Evolutionary conservation across 2,888 invertebrate species (phyloP), one percentile per base, ranked within the genome.

Genomic region (Agriotes lineatus): DNA sequence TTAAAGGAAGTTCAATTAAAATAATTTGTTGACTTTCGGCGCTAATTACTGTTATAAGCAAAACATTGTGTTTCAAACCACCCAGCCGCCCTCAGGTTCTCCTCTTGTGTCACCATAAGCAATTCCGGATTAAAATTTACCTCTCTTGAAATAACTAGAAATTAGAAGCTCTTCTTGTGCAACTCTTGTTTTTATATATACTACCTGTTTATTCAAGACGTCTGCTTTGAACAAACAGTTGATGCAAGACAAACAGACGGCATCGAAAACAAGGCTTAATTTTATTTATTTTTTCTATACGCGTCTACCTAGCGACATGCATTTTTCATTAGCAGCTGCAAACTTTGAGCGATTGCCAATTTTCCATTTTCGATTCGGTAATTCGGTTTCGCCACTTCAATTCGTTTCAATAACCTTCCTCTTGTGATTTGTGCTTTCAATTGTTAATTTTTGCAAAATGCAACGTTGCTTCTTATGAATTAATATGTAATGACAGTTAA

Each of bases 1-100:
- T 33, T 45, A 59, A 59, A 20, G n/a, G 19, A n/a, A 45, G n/a
- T 33, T 45, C 45, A 45, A 59, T 59, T 59, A 35, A 59, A 45
- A 59, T 52, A 33, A 33, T 52, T 25, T 52, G 33, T 52, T 52
- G 22, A 50, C 50, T 25, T 50, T 25, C 2, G n/a, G n/a, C 35
- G n/a, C n/a, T 35, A 35, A 35, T 35, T 2, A 10, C n/a, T n/a
- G n/a, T n/a, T n/a, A n/a, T n/a, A n/a, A n/a, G n/a, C n/a, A n/a
- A n/a, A n/a, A n/a, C n/a, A n/a, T n/a, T n/a, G n/a, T n/a, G n/a
- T n/a, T n/a, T n/a, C n/a, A n/a, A n/a, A n/a, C n/a, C n/a, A n/a
- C n/a, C n/a, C n/a, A n/a, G n/a, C n/a, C n/a, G n/a, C n/a, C n/a
- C n/a, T n/a, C n/a, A n/a, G n/a, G n/a, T n/a, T n/a, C n/a, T n/a